These are phyloP conservation scores for Corythoichthys intestinalis DNA, from an alignment of 2,113 vertebrate genomes.

Conservation along the genomic window DNA sequence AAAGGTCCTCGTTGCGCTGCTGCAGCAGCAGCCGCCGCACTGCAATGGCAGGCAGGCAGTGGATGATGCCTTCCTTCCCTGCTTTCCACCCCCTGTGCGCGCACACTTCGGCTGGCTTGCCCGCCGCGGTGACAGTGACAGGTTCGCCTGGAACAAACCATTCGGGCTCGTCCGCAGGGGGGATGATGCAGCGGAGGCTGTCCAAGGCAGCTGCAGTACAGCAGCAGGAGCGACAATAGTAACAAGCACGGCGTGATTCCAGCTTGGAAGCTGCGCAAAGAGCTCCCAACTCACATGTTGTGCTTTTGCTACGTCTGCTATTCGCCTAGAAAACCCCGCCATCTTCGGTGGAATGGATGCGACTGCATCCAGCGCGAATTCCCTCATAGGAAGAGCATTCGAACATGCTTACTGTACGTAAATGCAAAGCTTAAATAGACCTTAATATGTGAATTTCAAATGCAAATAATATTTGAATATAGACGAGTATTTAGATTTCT, in stretches of 20 bases:
- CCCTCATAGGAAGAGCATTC: background rate
- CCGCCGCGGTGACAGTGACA: slow-evolving; percentile 71
- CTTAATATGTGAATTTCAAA: too few species aligned
- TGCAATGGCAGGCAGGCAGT: slow-evolving; percentile 70
- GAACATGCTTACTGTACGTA: background rate
- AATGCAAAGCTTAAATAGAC: background rate
- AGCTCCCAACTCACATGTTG: slow-evolving; percentile 4
- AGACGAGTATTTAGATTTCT: too few species aligned
- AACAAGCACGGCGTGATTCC: slow-evolving; percentile 47
- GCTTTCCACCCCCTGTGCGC: slow-evolving; percentile 40
- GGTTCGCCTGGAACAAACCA: slow-evolving; percentile 76
- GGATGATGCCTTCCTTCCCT: slow-evolving; percentile 53
- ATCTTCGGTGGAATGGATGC: background rate
- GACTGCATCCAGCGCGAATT: background rate
- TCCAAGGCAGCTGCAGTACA: slow-evolving; percentile 33
- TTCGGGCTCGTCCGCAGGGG: slow-evolving; percentile 59
- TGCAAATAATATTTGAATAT: too few species aligned
- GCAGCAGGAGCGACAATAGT: slow-evolving; percentile 26
- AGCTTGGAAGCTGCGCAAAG: slow-evolving; percentile 17
- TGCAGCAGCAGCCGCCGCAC: slow-evolving; percentile 68
- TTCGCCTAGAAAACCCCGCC: background rate
- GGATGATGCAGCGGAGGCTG: slow-evolving; percentile 42
- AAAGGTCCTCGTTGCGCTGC: slow-evolving; percentile 48
- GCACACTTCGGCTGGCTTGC: slow-evolving; percentile 60
- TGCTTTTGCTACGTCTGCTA: background rate